These are phyloP conservation scores for Agrotis segetum DNA, from an alignment of 2,888 invertebrate genomes.

Conservation along the genomic window DNA sequence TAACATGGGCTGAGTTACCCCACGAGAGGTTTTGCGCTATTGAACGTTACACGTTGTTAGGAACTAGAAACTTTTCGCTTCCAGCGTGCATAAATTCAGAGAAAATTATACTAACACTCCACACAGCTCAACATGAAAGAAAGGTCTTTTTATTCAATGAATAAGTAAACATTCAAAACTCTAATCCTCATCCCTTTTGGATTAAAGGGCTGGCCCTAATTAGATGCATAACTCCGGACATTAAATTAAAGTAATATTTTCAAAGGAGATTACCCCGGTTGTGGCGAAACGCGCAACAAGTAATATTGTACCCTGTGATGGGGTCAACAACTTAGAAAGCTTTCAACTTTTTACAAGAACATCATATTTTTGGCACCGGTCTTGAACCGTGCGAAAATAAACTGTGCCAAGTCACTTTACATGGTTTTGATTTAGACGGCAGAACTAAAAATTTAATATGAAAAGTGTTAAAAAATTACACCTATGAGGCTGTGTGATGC, in stretches of 20 bases:
- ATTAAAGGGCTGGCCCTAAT: slow-evolving; percentile 12
- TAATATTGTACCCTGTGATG: slow-evolving; percentile 13
- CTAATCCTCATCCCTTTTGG: slow-evolving; percentile 18
- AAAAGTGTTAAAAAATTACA: not conserved
- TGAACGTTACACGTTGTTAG: too few species aligned
- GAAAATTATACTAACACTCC: not conserved
- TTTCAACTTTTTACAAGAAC: not conserved
- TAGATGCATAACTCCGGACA: slow-evolving; percentile 10
- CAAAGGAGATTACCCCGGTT: slow-evolving; percentile 21
- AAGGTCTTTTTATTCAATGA: slow-evolving; percentile 4
- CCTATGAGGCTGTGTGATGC: too few species aligned
- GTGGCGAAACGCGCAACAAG: slow-evolving; percentile 46
- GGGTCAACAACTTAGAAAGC: slow-evolving; percentile 4
- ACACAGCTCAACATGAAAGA: slow-evolving; percentile 1
- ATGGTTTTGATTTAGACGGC: not conserved
- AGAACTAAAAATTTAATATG: not conserved
- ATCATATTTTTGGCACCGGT: too few species aligned
- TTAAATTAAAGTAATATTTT: slow-evolving; percentile 38
- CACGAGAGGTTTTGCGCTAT: too few species aligned
- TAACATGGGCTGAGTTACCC: too few species aligned
- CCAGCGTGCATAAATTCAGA: not conserved
- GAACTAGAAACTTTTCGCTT: not conserved
- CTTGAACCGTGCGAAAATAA: not conserved
- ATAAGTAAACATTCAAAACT: slow-evolving; percentile 9
- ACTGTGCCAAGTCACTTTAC: not conserved